Evolutionary conservation across 2,113 vertebrate species (phyloP).

Genomic region (Morone saxatilis): DNA sequence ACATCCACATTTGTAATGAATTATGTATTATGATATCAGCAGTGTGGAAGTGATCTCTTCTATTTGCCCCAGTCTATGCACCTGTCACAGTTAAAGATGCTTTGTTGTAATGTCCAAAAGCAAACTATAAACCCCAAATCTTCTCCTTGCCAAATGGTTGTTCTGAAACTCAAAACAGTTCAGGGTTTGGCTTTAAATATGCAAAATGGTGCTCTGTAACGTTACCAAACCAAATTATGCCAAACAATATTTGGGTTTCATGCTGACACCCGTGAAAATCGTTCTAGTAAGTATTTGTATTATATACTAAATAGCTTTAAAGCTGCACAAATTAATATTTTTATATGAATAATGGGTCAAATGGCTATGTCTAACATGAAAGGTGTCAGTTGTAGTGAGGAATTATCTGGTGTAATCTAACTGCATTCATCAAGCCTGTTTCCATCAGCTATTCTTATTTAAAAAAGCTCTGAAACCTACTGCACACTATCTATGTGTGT

Average conservation of each 20-base stretch:
- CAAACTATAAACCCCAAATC: not conserved
- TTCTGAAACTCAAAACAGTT: not conserved
- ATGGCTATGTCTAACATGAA: not conserved
- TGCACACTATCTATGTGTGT: too few relatives aligned
- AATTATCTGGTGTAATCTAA: not conserved
- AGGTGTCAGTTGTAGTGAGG: not conserved
- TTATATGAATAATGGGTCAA: not conserved
- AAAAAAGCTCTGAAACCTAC: too few relatives aligned
- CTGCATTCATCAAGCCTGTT: too few relatives aligned
- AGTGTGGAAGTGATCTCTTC: not conserved
- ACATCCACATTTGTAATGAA: not conserved
- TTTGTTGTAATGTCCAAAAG: not conserved
- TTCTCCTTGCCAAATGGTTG: too few relatives aligned
- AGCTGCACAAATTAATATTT: not conserved
- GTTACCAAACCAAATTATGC: not conserved
- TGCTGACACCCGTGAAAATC: not conserved
- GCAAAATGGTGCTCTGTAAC: not conserved
- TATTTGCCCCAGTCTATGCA: not conserved
- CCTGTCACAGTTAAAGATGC: not conserved
- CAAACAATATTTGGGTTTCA: not conserved
- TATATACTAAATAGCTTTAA: too few relatives aligned
- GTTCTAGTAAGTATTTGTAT: too few relatives aligned
- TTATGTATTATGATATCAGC: not conserved
- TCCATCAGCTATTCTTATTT: too few relatives aligned
- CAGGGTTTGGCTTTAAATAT: not conserved